Evolutionary conservation across 2,797 vertebrate species (phyloP).

Genomic region (Manis javanica): DNA sequence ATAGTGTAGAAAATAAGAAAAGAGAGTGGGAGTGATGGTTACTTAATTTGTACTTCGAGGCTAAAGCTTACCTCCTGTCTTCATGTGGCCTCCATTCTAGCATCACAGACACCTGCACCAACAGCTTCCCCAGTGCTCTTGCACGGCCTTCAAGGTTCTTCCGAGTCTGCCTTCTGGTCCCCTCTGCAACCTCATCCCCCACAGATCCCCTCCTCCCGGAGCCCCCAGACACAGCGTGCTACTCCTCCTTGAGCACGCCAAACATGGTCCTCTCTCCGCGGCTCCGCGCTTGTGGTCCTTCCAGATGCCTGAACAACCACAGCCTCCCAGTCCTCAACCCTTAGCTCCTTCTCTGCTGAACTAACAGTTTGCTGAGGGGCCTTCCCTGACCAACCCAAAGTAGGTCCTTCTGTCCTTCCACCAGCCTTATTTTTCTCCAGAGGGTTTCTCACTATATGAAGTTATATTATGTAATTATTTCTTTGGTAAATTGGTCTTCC

Average conservation of each 20-base stretch:
- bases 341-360: neutral
- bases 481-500: slow-evolving; percentile 8
- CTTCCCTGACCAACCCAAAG: neutral
- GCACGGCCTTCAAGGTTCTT: neutral
- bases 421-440: neutral
- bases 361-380: neutral
- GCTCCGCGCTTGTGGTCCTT: neutral
- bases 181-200: neutral
- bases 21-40: neutral
- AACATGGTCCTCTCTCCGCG: neutral
- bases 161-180: neutral
- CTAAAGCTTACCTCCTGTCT: slow-evolving; percentile 60
- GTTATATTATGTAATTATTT: neutral
- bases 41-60: slow-evolving; percentile 50
- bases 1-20: slow-evolving; percentile 48
- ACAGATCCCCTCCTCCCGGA: neutral
- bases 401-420: neutral
- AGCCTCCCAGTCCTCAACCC: neutral
- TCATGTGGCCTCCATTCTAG: neutral
- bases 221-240: neutral
- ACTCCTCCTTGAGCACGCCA: neutral
- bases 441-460: neutral
- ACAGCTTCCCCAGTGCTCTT: too few relatives aligned
- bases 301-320: fast-evolving
- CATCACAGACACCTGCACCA: neutral